phyloP scores from a whole-genome alignment of 2,888 invertebrate genomes.

The Rhagium mordax region DNA sequence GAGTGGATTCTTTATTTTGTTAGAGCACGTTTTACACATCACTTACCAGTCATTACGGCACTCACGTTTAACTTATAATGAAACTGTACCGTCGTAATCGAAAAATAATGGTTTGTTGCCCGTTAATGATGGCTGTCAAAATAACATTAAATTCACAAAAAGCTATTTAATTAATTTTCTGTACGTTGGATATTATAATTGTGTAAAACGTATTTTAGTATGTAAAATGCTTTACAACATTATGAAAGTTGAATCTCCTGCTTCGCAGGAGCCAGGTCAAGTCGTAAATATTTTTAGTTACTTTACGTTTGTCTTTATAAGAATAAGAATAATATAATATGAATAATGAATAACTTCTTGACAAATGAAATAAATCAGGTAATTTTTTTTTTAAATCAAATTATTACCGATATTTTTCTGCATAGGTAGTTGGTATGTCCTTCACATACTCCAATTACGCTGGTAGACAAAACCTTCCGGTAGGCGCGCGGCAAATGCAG shows the following conservation, averaged over 20 bases:
- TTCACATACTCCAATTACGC: too few species aligned
- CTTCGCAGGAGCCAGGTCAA: too few species aligned
- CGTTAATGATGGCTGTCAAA: not conserved
- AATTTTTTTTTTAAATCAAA: too few species aligned
- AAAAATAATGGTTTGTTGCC: slow-evolving; percentile 4
- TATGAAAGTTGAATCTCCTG: not conserved
- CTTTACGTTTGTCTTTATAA: too few species aligned
- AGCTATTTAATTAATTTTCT: slow-evolving; percentile 1
- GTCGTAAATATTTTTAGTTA: too few species aligned
- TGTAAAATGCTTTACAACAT: not conserved
- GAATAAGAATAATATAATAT: too few species aligned
- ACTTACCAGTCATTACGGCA: slow-evolving; percentile 22
- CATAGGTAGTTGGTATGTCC: too few species aligned
- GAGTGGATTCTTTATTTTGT: slow-evolving; percentile 29
- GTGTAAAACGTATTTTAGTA: not conserved
- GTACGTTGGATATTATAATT: not conserved
- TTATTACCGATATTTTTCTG: too few species aligned
- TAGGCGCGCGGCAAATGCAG: too few species aligned
- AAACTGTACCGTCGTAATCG: slow-evolving; percentile 2
- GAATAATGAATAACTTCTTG: too few species aligned
- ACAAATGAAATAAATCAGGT: too few species aligned
- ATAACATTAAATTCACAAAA: not conserved
- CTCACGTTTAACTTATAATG: slow-evolving; percentile 1
- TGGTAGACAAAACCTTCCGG: too few species aligned
- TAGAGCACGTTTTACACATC: slow-evolving; percentile 27